Base-by-base conservation (phyloP, 1,140 invertebrate genomes). In the Leptonema lineaticorne region DNA sequence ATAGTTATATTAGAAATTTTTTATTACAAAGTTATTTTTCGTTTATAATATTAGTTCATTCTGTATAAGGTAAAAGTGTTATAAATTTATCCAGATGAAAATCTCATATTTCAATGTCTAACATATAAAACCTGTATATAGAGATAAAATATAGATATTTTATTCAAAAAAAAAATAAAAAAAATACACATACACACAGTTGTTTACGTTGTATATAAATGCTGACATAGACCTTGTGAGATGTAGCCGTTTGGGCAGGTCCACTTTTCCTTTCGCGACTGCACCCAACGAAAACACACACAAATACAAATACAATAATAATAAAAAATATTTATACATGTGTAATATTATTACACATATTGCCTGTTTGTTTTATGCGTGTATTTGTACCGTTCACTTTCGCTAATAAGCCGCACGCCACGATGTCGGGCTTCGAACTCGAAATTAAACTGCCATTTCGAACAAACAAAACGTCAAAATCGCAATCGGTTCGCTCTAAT, bases 251-350 rank as follows among this genome's bases (percentile, higher is more conserved):
- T 69, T 63, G 64, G 63, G 67, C 70, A 65, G 16, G 46, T 69
- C 67, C 50, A 72, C 70, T 72, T 72, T 72, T 72, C 67, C 70
- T 72, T 72, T 72, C 70, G 63, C 70, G 28, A 63, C 70, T 28
- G 50, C 70, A 68, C 63, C 67, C 70, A 69, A 67, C 70, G 53
- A 26, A 27, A 56, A 20, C 11, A 9, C 4, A 45, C 37, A n/a
- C 37, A 7, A 9, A 33, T 33, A 14, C 37, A 16, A n/a, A 45
- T 45, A 45, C 3, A 7, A 45, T 14, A 45, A n/a, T 14, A 45
- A n/a, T 45, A 45, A 45, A n/a, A n/a, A n/a, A 9, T 41, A 9
- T 41, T 41, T 41, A 41, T 41, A 4, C 9, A 41, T 41, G 11
- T 41, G 16, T 41, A n/a, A n/a, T n/a, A n/a, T n/a, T n/a, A n/a